These are phyloP conservation scores for Scomberomorus guttatus DNA, from an alignment of 2,797 vertebrate species.

Conservation along the genomic window DNA sequence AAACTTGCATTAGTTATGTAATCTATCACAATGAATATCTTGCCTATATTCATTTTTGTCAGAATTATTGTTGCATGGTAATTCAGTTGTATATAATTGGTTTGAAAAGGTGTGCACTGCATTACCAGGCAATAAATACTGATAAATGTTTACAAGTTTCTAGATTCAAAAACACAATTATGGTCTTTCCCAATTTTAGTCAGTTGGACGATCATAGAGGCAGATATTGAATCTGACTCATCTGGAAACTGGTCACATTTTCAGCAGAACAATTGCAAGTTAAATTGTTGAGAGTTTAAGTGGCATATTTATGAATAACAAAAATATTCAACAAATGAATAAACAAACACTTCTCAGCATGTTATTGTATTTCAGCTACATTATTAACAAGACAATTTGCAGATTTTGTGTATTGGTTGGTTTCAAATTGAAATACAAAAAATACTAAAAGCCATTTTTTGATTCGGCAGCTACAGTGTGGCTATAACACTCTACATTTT, in stretches of 20 bases:
- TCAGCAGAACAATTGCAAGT: too few relatives aligned
- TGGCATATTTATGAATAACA: neutral
- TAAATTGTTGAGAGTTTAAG: neutral
- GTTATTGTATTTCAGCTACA: neutral
- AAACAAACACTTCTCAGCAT: neutral
- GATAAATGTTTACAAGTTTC: neutral
- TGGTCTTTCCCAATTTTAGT: neutral
- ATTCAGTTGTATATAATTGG: neutral
- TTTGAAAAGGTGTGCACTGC: too few relatives aligned
- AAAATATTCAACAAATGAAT: slow-evolving; percentile 2
- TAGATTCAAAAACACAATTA: neutral
- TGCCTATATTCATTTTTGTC: neutral
- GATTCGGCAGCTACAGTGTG: neutral
- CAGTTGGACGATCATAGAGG: neutral
- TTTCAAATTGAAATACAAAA: neutral
- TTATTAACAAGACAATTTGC: neutral
- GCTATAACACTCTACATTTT: neutral
- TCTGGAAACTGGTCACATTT: neutral
- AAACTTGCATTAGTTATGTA: neutral
- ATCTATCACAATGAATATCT: neutral
- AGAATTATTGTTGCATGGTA: too few relatives aligned
- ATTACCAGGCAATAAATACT: neutral
- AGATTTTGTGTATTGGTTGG: neutral
- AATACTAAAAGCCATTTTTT: neutral
- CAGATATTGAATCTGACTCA: neutral